These are phyloP conservation scores for Ciconia maguari DNA, from an alignment of 2,113 vertebrate species.

Conservation along the genomic window DNA sequence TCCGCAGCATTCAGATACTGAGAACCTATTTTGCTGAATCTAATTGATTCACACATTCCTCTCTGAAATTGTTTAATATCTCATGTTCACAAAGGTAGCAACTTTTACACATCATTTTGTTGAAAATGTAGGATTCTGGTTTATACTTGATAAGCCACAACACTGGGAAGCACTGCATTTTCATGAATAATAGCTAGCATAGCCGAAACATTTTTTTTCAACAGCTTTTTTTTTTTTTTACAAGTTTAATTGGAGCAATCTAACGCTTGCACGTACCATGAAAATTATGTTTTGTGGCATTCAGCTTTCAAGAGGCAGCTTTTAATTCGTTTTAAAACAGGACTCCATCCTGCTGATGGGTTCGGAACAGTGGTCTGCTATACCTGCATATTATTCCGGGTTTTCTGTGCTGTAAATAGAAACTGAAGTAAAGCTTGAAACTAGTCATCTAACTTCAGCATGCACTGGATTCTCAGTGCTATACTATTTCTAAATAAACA, in stretches of 20 bases:
- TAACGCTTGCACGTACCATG: not conserved
- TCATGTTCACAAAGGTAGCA: slow-evolving; percentile 50
- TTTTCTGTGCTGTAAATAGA: slow-evolving; percentile 10
- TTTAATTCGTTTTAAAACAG: not conserved
- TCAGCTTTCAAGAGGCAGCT: not conserved
- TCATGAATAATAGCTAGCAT: slow-evolving; percentile 2
- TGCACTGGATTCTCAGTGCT: not conserved
- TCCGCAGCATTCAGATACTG: not conserved
- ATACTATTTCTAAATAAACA: not conserved
- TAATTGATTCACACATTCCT: slow-evolving; percentile 57
- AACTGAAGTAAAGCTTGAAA: not conserved
- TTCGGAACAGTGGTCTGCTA: not conserved
- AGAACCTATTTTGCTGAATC: slow-evolving; percentile 56
- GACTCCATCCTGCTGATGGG: not conserved
- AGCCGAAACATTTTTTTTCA: not conserved
- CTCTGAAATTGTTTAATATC: slow-evolving; percentile 48
- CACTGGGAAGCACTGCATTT: not conserved
- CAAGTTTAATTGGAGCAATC: not conserved
- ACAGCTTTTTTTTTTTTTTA: not conserved
- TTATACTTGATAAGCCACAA: slow-evolving; percentile 23
- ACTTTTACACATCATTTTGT: slow-evolving; percentile 57
- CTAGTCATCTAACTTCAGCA: not conserved
- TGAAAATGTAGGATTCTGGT: slow-evolving; percentile 35
- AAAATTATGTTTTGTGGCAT: not conserved
- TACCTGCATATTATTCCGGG: not conserved